A percentile compares a stretch with the other conserved stretches of the same genome.
These are phyloP conservation scores for Abrostola triplasia DNA, from an alignment of 2,888 invertebrate species.

Conservation along the genomic window DNA sequence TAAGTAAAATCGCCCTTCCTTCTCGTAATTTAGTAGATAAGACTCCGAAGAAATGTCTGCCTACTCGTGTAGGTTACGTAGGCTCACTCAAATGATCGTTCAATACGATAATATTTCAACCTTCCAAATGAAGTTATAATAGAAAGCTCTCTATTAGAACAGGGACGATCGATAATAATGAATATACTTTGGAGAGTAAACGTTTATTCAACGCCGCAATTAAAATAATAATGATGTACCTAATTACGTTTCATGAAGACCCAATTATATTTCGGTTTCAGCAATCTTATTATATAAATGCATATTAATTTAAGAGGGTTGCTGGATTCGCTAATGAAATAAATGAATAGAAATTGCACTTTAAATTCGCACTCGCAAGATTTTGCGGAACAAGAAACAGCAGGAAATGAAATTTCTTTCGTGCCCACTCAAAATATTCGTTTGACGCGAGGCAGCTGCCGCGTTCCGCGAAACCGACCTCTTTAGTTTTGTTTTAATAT, in stretches of 20 bases:
- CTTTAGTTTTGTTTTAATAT: conserved; percentile 61
- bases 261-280: conserved; percentile 22
- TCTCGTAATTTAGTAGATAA: conserved; percentile 13
- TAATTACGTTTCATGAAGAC: conserved; percentile 36
- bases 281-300: conserved; percentile 16
- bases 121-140: conserved; percentile 31
- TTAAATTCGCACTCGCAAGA: conserved; percentile 48
- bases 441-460: conserved; percentile 58
- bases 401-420: conserved; percentile 71
- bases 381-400: conserved; percentile 61
- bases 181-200: conserved; percentile 45
- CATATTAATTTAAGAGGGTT: conserved; percentile 17
- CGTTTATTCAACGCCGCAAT: conserved; percentile 44
- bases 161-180: conserved; percentile 46
- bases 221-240: conserved; percentile 48
- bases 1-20: conserved; percentile 10
- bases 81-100: conserved; percentile 15
- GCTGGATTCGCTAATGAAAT: conserved; percentile 37
- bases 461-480: conserved; percentile 44
- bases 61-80: not conserved
- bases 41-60: conserved; percentile 4
- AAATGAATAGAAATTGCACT: conserved; percentile 59
- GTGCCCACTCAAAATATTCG: conserved; percentile 62
- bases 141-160: conserved; percentile 18
- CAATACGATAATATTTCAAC: conserved; percentile 28